Percentiles rank a stretch among this genome's conserved stretches.
Evolutionary conservation across 2,113 vertebrate species (phyloP).

Genomic region (Gorsachius goisagi): DNA sequence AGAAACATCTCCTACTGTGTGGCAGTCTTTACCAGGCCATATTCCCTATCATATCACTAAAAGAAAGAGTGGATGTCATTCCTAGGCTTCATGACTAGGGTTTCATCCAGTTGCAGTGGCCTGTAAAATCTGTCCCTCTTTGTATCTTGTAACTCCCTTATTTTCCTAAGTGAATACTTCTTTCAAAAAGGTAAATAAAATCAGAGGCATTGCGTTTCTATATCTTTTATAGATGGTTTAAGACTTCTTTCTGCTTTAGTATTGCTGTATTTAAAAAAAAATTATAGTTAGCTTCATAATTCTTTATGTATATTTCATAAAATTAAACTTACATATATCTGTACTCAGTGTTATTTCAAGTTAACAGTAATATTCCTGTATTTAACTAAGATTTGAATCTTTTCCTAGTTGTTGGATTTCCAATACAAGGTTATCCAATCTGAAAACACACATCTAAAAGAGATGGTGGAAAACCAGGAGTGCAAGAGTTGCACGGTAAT

Average conservation of each 20-base stretch:
- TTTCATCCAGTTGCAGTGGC: background rate
- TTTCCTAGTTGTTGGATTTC: slow-evolving; percentile 64
- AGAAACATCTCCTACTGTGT: background rate
- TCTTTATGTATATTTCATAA: background rate
- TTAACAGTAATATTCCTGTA: background rate
- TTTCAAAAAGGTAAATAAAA: background rate
- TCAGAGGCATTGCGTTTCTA: background rate
- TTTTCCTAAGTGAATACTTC: background rate
- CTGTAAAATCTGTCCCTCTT: background rate
- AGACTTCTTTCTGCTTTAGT: background rate
- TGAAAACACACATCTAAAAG: slow-evolving; percentile 69
- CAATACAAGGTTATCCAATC: slow-evolving; percentile 37
- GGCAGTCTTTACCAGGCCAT: background rate
- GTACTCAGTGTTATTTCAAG: background rate
- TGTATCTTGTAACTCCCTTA: background rate
- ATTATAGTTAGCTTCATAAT: background rate
- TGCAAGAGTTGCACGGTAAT: slow-evolving; percentile 50
- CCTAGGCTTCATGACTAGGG: background rate
- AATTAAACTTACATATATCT: background rate
- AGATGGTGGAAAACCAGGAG: slow-evolving; percentile 62
- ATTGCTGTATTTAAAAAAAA: background rate
- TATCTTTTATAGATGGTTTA: background rate
- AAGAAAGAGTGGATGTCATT: background rate
- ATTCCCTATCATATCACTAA: background rate
- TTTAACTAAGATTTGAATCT: slow-evolving; percentile 7